phyloP scores from a whole-genome alignment of 2,888 invertebrate species.

The Paralinhomoeus sp. region DNA sequence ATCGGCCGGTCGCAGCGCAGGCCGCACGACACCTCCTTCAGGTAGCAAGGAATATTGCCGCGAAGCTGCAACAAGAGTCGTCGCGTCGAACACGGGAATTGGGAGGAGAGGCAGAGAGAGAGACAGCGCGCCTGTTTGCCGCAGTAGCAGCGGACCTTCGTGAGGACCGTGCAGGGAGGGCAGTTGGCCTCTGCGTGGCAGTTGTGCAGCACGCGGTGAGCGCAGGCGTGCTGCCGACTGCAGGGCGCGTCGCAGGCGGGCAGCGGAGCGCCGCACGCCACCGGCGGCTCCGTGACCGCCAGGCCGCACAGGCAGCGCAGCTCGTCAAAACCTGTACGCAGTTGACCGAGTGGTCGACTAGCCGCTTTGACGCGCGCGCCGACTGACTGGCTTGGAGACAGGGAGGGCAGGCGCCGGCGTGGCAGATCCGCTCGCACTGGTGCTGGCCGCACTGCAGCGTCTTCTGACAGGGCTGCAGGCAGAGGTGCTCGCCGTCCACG shows the following conservation, averaged over 20 bases:
- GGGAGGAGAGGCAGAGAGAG: too few relatives aligned
- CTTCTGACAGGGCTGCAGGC: slow-evolving; percentile 39
- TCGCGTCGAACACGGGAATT: too few relatives aligned
- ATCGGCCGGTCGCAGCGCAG: slow-evolving; percentile 55
- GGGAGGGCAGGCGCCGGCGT: slow-evolving; percentile 55
- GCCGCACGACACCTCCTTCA: slow-evolving; percentile 70
- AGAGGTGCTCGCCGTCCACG: slow-evolving; percentile 59
- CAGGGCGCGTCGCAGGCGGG: slow-evolving; percentile 59
- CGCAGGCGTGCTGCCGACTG: slow-evolving; percentile 48
- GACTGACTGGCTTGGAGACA: slow-evolving; percentile 50
- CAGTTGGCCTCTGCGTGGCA: slow-evolving; percentile 49
- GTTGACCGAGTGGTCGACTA: too few relatives aligned
- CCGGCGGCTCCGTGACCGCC: slow-evolving; percentile 62
- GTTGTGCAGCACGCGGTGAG: slow-evolving; percentile 46
- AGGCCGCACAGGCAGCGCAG: slow-evolving; percentile 70
- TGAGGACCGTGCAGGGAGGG: slow-evolving; percentile 63
- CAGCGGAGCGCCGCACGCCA: slow-evolving; percentile 66
- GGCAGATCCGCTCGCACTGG: slow-evolving; percentile 63
- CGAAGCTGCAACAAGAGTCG: slow-evolving; percentile 43
- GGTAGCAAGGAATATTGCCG: slow-evolving; percentile 64
- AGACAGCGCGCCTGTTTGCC: too few relatives aligned
- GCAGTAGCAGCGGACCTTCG: slow-evolving; percentile 38
- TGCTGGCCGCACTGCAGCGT: slow-evolving; percentile 64
- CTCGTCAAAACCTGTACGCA: slow-evolving; percentile 56
- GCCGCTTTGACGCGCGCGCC: neutral